A percentile compares a stretch with the other conserved stretches of the same genome.
phyloP scores from a whole-genome alignment of 2,888 invertebrate genomes.

The Apotomis turbidana region DNA sequence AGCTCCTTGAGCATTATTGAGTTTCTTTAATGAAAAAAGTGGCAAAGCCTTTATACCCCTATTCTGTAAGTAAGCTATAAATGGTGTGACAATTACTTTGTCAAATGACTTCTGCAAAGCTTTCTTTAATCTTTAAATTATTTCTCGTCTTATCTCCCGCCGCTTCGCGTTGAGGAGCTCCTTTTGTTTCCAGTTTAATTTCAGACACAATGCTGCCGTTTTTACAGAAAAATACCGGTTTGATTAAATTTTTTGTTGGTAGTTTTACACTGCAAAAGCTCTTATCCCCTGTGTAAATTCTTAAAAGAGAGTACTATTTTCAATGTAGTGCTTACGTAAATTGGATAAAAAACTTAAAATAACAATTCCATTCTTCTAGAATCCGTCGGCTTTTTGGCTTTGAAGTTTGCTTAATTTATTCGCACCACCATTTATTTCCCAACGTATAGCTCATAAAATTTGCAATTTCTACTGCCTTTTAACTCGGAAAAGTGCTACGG shows the following conservation, averaged over 20 bases:
- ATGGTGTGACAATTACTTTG: background rate
- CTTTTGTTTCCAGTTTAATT: conserved; percentile 19
- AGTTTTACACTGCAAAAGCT: background rate
- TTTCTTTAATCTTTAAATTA: conserved; percentile 26
- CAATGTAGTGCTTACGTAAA: too few relatives aligned
- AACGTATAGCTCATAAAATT: too few relatives aligned
- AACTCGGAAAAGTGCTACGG: background rate
- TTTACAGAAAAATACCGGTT: background rate
- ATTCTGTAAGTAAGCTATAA: too few relatives aligned
- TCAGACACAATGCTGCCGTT: conserved; percentile 9
- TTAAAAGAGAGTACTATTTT: too few relatives aligned
- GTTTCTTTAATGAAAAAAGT: background rate
- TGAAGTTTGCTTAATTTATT: background rate
- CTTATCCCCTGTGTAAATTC: too few relatives aligned
- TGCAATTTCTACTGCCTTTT: background rate
- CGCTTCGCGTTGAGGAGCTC: background rate
- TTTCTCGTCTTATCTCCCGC: conserved; percentile 20
- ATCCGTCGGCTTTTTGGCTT: too few relatives aligned
- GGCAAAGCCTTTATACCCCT: too few relatives aligned
- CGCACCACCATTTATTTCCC: too few relatives aligned
- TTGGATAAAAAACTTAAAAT: too few relatives aligned
- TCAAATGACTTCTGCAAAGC: conserved; percentile 1
- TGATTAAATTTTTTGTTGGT: background rate
- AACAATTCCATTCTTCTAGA: too few relatives aligned
- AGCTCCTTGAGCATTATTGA: too few relatives aligned